These are phyloP conservation scores for Blastomussa wellsi DNA, from an alignment of 92 coral and sea anemone species.

Conservation along the genomic window DNA sequence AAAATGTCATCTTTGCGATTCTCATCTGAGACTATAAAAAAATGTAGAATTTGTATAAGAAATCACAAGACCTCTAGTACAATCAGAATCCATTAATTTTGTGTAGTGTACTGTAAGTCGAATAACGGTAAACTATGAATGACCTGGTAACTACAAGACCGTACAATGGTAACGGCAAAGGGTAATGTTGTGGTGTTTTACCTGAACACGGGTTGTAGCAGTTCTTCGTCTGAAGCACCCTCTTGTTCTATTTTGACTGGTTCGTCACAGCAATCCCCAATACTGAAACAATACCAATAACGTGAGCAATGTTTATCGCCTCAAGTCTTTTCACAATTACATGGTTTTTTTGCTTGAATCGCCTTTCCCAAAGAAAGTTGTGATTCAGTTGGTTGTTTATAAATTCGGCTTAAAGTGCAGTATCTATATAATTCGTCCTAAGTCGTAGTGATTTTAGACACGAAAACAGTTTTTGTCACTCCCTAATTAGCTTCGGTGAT, in stretches of 20 bases:
- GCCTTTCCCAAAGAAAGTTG: background rate
- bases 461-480: background rate
- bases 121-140: too few species aligned
- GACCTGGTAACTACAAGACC: background rate
- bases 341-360: background rate
- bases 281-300: background rate
- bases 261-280: background rate
- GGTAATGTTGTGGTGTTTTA: background rate
- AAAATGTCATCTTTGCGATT: background rate
- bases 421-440: background rate
- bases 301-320: background rate
- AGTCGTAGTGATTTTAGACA: background rate
- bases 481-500: background rate
- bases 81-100: too few species aligned
- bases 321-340: background rate
- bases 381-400: background rate
- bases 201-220: slow-evolving; percentile 5
- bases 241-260: background rate
- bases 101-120: background rate
- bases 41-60: too few species aligned
- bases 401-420: slow-evolving; percentile 1
- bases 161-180: background rate
- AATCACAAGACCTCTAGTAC: too few species aligned
- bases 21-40: background rate
- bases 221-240: slow-evolving; percentile 5